Conservation (phyloP, 2,888 invertebrate genomes). For the Cecidostiba fungosa region DNA sequence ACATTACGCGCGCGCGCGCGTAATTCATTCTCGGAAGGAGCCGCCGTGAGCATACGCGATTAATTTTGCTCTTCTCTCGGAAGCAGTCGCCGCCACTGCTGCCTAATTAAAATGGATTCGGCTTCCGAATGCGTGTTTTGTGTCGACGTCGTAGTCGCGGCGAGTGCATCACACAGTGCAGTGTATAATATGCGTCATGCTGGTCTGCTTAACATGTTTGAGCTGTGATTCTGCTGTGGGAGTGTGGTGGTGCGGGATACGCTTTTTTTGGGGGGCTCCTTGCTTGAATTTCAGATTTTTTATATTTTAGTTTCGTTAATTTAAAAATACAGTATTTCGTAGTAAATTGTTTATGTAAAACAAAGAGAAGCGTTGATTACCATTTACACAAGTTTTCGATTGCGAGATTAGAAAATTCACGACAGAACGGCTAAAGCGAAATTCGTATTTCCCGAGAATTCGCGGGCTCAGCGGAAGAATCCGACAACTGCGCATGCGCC, state of each 20-base stretch:
- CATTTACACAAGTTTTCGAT: not conserved
- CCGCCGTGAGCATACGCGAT: constrained; percentile 44
- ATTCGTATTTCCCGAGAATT: not conserved
- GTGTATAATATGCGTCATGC: not conserved
- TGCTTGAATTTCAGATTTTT: not conserved
- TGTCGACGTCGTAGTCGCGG: not conserved
- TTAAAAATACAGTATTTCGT: too few species aligned
- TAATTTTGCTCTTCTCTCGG: constrained; percentile 32
- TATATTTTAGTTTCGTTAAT: too few species aligned
- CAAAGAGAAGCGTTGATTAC: too few species aligned
- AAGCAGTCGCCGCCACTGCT: constrained; percentile 10
- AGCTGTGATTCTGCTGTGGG: not conserved
- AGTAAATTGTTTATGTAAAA: too few species aligned
- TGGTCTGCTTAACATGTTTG: constrained; percentile 2
- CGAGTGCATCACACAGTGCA: not conserved
- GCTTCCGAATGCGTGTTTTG: constrained; percentile 45
- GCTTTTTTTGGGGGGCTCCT: not conserved
- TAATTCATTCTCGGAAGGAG: constrained; percentile 53
- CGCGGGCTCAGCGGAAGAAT: not conserved
- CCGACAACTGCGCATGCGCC: constrained; percentile 7
- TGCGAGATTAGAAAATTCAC: not conserved
- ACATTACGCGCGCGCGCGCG: constrained; percentile 17
- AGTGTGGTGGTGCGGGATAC: not conserved
- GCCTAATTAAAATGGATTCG: constrained; percentile 58
- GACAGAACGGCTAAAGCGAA: not conserved